Percentiles rank a stretch among this genome's conserved stretches.
Conservation (phyloP, 2,797 vertebrate genomes). For the Numenius phaeopus region DNA sequence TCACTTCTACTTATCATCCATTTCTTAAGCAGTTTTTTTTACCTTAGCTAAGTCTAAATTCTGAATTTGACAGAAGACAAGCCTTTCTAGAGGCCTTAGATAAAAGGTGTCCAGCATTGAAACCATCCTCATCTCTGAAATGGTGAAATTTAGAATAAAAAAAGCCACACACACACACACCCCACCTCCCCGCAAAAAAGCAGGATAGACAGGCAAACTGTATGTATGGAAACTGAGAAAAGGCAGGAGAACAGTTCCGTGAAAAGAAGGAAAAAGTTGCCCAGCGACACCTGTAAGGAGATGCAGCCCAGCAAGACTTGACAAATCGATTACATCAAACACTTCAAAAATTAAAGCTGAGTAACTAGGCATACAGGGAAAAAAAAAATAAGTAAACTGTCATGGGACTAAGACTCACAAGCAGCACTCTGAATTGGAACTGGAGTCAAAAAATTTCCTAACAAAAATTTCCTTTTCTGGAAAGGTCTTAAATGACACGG, state of each 20-base stretch:
- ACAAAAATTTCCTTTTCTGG: not conserved
- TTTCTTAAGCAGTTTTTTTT: not conserved
- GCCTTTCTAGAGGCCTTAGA: not conserved
- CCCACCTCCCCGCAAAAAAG: not conserved
- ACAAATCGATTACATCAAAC: not conserved
- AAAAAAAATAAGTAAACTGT: not conserved
- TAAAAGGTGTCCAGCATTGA: not conserved
- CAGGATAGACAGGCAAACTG: not conserved
- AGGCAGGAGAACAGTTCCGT: not conserved
- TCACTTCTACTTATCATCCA: not conserved
- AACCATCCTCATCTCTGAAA: not conserved
- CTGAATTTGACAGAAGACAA: not conserved
- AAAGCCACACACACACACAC: not conserved
- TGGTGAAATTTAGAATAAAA: not conserved
- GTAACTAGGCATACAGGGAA: not conserved
- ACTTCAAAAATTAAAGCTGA: not conserved
- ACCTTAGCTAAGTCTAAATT: not conserved
- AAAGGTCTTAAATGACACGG: not conserved
- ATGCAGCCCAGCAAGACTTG: not conserved
- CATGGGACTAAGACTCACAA: not conserved
- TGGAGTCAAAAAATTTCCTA: not conserved
- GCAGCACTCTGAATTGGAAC: not conserved
- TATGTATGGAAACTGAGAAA: not conserved
- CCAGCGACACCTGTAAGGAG: not conserved
- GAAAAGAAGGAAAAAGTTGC: not conserved